Base-by-base conservation (phyloP, 37 sponge, comb jelly and placozoan species). In the Theonella swinhoei region DNA sequence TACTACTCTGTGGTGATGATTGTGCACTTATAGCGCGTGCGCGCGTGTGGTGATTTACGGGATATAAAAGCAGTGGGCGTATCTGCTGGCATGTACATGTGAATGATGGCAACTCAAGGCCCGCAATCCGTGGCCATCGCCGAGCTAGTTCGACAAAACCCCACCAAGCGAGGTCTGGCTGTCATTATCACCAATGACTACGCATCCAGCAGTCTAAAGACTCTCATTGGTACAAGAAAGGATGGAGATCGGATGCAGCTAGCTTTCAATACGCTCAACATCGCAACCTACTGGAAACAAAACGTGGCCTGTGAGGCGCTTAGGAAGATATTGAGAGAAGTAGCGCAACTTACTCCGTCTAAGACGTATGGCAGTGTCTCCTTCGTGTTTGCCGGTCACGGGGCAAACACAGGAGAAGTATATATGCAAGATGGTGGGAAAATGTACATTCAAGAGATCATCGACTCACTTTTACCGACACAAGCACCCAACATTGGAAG, bases 331-430 rank as follows among this genome's bases (percentile, higher is more conserved):
- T 31, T 78, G 26, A 2, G 29, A 39, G 79, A 78, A 78, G 37
- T 65, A 2, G n/a, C n/a, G n/a, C n/a, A n/a, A 47, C 54, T 14
- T 47, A 47, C 54, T 47, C 54, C 14, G 7, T 14, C 54, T 7
- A 66, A 42, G 11, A 37, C 64, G 4, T n/a, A 63, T 3, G 1
- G 24, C n/a, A 62, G 77, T 24, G 65, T 80, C 23, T 39, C 70
- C 20, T 68, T 87, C 30, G 80, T 87, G 4, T 87, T 80, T 43
- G 43, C 80, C 36, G 87, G 87, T 1, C 87, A 87, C 42, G 87
- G 87, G 0, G 40, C 11, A 0, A 38, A 74, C 17, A 75, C 62
- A 35, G 62, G 14, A 38, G 20, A 59, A 5, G 29, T 80, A 8
- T 72, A 23, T 60, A 47, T 76, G 59, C 78, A 84, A 42, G 60